These are phyloP conservation scores for Drepana arcuata DNA, from an alignment of 1,140 invertebrate genomes.

Conservation along the genomic window DNA sequence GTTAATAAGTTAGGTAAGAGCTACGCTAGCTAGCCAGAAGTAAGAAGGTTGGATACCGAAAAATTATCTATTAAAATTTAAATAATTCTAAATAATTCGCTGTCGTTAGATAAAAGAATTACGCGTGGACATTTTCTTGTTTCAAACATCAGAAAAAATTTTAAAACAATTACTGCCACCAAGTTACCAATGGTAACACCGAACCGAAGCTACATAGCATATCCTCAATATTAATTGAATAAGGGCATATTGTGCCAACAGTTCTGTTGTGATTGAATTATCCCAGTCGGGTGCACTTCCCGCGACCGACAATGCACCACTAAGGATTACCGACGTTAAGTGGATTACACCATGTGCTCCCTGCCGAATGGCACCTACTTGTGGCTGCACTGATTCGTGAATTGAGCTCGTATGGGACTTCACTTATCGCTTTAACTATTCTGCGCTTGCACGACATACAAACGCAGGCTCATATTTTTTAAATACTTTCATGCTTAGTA, in stretches of 20 bases:
- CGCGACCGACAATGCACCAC: background rate
- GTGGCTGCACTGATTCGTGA: too few relatives aligned
- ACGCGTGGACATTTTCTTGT: background rate
- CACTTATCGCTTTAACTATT: too few relatives aligned
- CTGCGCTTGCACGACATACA: too few relatives aligned
- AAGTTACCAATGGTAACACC: background rate
- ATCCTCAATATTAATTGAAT: background rate
- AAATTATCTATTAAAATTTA: slow-evolving; percentile 3
- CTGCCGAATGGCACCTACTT: too few relatives aligned
- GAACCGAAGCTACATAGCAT: background rate
- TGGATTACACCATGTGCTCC: background rate
- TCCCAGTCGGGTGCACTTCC: slow-evolving; percentile 12
- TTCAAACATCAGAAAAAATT: background rate
- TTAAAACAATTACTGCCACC: slow-evolving; percentile 1
- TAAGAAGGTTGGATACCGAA: too few relatives aligned
- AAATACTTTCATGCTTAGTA: too few relatives aligned
- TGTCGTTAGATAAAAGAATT: background rate
- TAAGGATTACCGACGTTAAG: background rate
- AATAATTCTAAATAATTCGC: background rate
- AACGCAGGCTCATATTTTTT: too few relatives aligned
- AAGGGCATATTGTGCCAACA: background rate
- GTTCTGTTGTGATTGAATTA: slow-evolving; percentile 28
- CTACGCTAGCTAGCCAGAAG: too few relatives aligned
- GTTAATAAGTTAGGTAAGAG: too few relatives aligned
- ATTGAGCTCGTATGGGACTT: too few relatives aligned